Evolutionary conservation across 2,797 vertebrate species (phyloP), one percentile per base, ranked within the genome.

Genomic region (Threskiornis aethiopicus): DNA sequence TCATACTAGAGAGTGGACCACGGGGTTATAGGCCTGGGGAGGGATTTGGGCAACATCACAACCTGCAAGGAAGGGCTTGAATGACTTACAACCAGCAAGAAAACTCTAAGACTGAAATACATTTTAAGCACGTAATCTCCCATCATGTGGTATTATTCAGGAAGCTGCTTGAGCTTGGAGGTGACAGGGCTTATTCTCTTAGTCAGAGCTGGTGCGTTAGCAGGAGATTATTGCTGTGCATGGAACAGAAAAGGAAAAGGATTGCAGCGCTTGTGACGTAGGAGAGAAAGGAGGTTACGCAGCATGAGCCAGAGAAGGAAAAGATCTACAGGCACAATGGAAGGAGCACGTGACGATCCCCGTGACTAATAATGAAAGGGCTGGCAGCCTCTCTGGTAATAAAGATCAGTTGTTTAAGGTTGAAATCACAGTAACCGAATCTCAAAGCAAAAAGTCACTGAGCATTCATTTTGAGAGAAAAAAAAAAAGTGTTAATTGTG

Each of bases 51-150:
- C 88, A 72, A 35, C 69, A 51, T 66, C 84, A 76, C 73, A 80
- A 6, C 82, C 62, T 57, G 22, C 76, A 90, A 71, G 73, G 71
- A 88, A 89, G 51, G 42, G 49, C 57, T 80, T 58, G 88, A 95
- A 84, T 69, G 24, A 67, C 44, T 81, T 93, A 66, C 86, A 92
- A 89, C 13, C 47, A 86, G 72, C 70, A 96, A 82, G 72, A 90
- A 96, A 94, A 93, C n/a, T 39, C 67, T 62, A 84, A 95, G 86
- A 82, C 86, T 64, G 72, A 89, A 87, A 95, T 93, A 57, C 87
- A 89, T 97, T 90, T 97, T 96, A 96, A 96, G 78, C 78, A 16
- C 52, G 75, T 97, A 97, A 97, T 95, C 96, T 93, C 81, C 93
- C 80, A 67, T 95, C 96, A 96, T 66, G 92, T 90, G 93, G 78